These are phyloP conservation scores for Leptonema lineaticorne DNA, from an alignment of 1,140 invertebrate species.

Conservation along the genomic window DNA sequence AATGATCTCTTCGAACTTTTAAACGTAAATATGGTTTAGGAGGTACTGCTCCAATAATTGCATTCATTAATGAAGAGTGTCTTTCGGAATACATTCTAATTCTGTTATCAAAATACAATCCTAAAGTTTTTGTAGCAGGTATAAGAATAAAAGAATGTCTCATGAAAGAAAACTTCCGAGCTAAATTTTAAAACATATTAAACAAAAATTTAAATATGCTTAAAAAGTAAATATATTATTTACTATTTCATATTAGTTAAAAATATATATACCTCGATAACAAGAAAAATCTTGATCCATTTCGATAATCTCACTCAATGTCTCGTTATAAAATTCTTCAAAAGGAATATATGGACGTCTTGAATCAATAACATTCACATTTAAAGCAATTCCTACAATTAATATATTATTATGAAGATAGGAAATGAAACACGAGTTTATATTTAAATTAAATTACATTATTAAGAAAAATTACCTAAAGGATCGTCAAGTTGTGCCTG, in stretches of 20 bases:
- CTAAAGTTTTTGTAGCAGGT: conserved; percentile 87
- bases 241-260: too few relatives aligned
- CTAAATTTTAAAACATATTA: conserved; percentile 41
- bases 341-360: conserved; percentile 80
- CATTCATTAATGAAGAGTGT: conserved; percentile 76
- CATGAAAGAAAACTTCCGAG: conserved; percentile 87
- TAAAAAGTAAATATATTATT: not conserved
- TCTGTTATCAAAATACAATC: conserved; percentile 90
- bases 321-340: conserved; percentile 91
- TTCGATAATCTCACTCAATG: conserved; percentile 86
- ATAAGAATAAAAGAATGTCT: conserved; percentile 89
- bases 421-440: not conserved
- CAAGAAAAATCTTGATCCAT: conserved; percentile 88
- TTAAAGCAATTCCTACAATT: conserved; percentile 40
- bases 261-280: conserved; percentile 10
- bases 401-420: not conserved
- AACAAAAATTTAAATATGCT: not conserved
- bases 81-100: conserved; percentile 94
- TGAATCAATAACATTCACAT: conserved; percentile 76
- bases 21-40: conserved; percentile 85
- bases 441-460: not conserved
- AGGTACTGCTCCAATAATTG: conserved; percentile 72
- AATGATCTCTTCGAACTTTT: conserved; percentile 77
- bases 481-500: conserved; percentile 58
- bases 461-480: conserved; percentile 46